Evolutionary conservation across 2,797 vertebrate species (phyloP), one percentile per base, ranked within the genome.

Genomic region (Lacerta agilis): DNA sequence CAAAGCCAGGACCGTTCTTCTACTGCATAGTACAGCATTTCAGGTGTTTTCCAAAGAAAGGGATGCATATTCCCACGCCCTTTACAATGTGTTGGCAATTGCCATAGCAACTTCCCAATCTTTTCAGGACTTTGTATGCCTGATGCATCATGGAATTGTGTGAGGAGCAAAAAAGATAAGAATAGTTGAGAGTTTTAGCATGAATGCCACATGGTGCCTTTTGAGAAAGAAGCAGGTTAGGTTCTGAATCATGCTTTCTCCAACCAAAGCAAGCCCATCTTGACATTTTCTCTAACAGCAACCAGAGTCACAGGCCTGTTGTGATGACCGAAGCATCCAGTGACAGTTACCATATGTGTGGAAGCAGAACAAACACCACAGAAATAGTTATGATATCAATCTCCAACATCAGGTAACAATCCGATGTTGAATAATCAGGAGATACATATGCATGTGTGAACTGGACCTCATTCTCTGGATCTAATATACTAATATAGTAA

Each of bases 31-130:
- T 20, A 49, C 10, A 49, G 55, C 83, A 49, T 64, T 85, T 89
- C 33, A 87, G 29, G 86, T 81, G 64, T 55, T 86, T 61, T 86
- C 83, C 86, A 90, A 78, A 69, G 64, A 3, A 84, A 43, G 66
- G 58, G 3, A 79, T 82, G 13, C 4, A 18, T 3, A 72, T 58
- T 61, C 84, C 71, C 71, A 72, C 67, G 33, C 76, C 3, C 0
- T 38, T 88, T 72, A 79, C 66, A 18, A 86, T 67, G 71, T 84
- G 10, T 83, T 79, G 85, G 17, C 33, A 75, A 55, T 72, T 29
- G 33, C 76, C 69, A 87, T 83, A 87, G 81, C 67, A 93, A 73
- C 64, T 90, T 87, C 58, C 69, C 58, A 36, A 83, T 79, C 81
- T 87, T 84, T 85, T 66, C 85, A 82, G 67, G 2, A 29, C 0